Evolutionary conservation across 2,888 invertebrate genomes (phyloP).

Genomic region (Gonocerus acuteangulatus): DNA sequence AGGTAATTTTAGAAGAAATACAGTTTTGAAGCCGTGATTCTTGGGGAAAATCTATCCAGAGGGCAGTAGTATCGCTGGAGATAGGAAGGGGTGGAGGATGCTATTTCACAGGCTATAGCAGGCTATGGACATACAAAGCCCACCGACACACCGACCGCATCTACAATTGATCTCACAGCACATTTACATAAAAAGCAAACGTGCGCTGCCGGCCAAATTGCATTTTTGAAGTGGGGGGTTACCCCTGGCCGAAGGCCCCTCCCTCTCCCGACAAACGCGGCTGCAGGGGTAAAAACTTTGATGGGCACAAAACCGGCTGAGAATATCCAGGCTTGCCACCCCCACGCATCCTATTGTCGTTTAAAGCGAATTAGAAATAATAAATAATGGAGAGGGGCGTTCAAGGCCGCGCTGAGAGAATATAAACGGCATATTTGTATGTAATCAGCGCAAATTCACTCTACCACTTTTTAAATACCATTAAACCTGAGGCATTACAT

Average conservation of each 20-base stretch:
- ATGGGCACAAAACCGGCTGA: slow-evolving; percentile 5
- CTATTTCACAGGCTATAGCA: slow-evolving; percentile 9
- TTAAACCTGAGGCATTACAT: too few relatives aligned
- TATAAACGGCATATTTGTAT: slow-evolving; percentile 16
- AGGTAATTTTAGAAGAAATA: too few relatives aligned
- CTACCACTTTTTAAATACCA: not conserved
- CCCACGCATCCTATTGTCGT: not conserved
- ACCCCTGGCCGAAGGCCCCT: too few relatives aligned
- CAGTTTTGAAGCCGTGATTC: too few relatives aligned
- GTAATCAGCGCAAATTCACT: not conserved
- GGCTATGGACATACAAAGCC: not conserved
- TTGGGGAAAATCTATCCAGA: too few relatives aligned
- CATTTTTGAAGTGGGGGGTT: slow-evolving; percentile 22
- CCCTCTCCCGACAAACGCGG: too few relatives aligned
- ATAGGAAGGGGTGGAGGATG: not conserved
- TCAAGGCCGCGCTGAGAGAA: slow-evolving; percentile 2
- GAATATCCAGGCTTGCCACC: slow-evolving; percentile 4
- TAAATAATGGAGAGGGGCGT: not conserved
- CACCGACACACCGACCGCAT: slow-evolving; percentile 1
- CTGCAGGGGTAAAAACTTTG: slow-evolving; percentile 8
- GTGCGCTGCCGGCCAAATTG: slow-evolving; percentile 27
- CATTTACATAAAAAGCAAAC: slow-evolving; percentile 31
- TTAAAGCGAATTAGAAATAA: slow-evolving; percentile 2
- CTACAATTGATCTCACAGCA: slow-evolving; percentile 16
- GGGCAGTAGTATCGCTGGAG: not conserved